Base-by-base conservation (phyloP, 2,888 invertebrate species). In the Drosophila dives region DNA sequence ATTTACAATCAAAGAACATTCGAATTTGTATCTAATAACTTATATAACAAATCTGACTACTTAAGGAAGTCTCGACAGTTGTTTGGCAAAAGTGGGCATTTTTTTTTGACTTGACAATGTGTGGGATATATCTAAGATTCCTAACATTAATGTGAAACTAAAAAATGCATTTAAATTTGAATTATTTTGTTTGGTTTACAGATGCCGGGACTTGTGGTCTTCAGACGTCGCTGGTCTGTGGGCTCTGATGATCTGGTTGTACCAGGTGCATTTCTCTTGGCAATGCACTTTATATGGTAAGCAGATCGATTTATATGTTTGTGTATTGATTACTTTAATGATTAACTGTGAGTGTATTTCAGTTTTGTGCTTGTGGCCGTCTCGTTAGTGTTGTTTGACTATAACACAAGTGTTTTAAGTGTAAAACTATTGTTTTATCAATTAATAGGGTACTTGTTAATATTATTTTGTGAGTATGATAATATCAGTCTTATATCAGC, bases 171-270 rank as follows among this genome's bases (percentile, higher is more conserved):
- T n/a, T 45, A 15, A 17, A 29, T 49, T 10, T 15, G 8, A 20
- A 3, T 54, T 64, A 11, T 1, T 23, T 45, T 49, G 6, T 40
- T 54, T 3, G 6, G 20, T 3, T 92, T 92, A 12, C 77, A 93
- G 93, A 97, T 97, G 97, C 97, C 97, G 80, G 97, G 97, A 81
- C 95, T 97, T 90, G 96, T 97, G 83, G 96, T 96, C 77, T 97
- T 97, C 93, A 94, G 96, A 90, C 94, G 97, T 88, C 95, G 97
- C 85, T 97, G 97, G 97, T 96, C 97, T 91, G 97, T 97, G 81
- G 97, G 97, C 83, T 97, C 97, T 78, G 97, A 97, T 94, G 97
- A 97, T 94, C 94, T 97, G 84, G 96, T 97, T 80, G 96, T 97
- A 61, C 97, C 97, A 40, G 97, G 96, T 65, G 95, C 95, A 77